Evolutionary conservation across 2,888 invertebrate species (phyloP).

Genomic region (Anagyrus pseudococci): DNA sequence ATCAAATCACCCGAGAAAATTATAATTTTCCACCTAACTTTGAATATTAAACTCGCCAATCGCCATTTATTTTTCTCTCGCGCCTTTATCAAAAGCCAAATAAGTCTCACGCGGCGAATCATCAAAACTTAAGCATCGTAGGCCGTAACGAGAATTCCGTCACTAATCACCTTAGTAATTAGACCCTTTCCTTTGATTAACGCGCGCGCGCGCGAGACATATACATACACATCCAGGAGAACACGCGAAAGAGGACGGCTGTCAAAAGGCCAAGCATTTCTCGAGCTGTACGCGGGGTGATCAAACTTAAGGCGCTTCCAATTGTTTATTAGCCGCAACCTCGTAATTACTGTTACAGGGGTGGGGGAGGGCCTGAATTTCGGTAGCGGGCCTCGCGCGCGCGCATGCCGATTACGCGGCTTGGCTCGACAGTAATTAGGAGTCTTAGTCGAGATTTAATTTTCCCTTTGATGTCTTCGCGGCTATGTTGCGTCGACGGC

Average conservation of each 20-base stretch:
- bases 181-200: constrained; percentile 18
- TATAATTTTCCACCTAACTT: too few species aligned
- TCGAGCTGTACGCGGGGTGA: neutral
- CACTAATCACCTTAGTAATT: constrained; percentile 18
- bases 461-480: constrained; percentile 41
- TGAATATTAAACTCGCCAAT: too few species aligned
- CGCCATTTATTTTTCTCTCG: too few species aligned
- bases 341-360: too few species aligned
- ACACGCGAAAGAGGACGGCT: too few species aligned
- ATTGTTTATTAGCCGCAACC: neutral
- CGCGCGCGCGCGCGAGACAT: too few species aligned
- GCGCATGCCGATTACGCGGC: neutral
- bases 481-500: neutral
- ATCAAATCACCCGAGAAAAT: too few species aligned
- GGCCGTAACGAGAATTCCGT: constrained; percentile 2
- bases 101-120: too few species aligned
- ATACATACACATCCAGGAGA: neutral
- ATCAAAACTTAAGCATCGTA: too few species aligned
- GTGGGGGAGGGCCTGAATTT: too few species aligned
- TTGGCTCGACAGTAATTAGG: constrained; percentile 29
- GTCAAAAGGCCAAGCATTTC: too few species aligned
- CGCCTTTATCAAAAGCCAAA: too few species aligned
- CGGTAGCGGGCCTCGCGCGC: neutral
- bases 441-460: constrained; percentile 40
- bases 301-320: neutral